phyloP scores from a whole-genome alignment of 2,888 invertebrate genomes.

The Chironomus riparius region DNA sequence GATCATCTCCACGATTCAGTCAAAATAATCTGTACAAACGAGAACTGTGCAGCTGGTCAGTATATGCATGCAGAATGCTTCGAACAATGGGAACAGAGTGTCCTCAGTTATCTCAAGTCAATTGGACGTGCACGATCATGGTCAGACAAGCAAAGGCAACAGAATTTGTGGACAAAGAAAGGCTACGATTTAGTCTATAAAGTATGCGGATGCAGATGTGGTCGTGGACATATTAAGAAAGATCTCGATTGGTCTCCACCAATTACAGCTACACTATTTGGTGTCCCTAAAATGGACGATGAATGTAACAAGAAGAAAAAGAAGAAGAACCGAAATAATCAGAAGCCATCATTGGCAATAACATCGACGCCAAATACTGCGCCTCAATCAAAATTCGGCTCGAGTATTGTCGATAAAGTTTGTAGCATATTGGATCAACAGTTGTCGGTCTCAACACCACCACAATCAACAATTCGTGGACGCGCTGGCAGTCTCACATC shows the following conservation, averaged over 20 bases:
- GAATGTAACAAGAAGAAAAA: conserved; percentile 55
- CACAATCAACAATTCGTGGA: conserved; percentile 46
- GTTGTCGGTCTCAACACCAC: conserved; percentile 12
- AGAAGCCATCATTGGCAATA: conserved; percentile 52
- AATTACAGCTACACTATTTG: conserved; percentile 45
- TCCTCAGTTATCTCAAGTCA: conserved; percentile 79
- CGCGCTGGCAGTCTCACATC: conserved; percentile 70
- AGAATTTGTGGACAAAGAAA: conserved; percentile 96
- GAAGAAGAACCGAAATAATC: conserved; percentile 57
- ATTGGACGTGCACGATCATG: conserved; percentile 88
- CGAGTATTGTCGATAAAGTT: conserved; percentile 18
- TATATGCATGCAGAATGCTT: conserved; percentile 97
- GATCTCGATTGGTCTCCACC: conserved; percentile 84
- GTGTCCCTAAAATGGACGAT: conserved; percentile 43
- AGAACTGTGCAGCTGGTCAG: conserved; percentile 75
- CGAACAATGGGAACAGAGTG: conserved; percentile 85
- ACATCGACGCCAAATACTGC: conserved; percentile 35
- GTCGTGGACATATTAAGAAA: conserved; percentile 85
- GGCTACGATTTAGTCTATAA: conserved; percentile 94
- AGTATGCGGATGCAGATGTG: conserved; percentile 89
- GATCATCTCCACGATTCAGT: conserved; percentile 72
- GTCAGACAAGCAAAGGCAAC: conserved; percentile 89
- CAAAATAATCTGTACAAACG: conserved; percentile 90
- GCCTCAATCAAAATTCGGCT: conserved; percentile 30
- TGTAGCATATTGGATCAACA: conserved; percentile 12